Evolutionary conservation across 2,113 vertebrate genomes (phyloP), one percentile per base, ranked within the genome.

Genomic region (Caretta caretta): DNA sequence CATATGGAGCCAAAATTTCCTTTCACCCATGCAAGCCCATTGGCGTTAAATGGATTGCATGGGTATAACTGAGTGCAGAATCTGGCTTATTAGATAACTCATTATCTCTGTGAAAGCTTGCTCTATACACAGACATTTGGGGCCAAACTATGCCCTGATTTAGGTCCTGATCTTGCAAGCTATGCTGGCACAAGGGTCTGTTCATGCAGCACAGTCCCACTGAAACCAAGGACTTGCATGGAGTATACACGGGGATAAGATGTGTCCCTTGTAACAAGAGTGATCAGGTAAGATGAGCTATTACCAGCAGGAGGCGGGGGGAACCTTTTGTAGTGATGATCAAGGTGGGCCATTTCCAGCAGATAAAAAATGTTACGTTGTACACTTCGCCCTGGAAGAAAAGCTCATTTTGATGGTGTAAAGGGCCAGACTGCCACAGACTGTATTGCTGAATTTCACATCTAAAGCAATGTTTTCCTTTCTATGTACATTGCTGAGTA

Each of bases 341-440:
- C 42, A 42, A 42, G 42, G 42, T 42, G 42, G 42, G 42, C 42
- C 14, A 17, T 53, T 53, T 53, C 53, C 17, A 97, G 93, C 95
- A 96, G 96, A 96, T 96, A 96, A 98, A 95, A 96, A 93, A 94
- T 96, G 96, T 96, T 96, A 93, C 87, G 93, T 93, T 96, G 96
- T 96, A 96, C 93, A 90, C 91, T 93, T 94, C 93, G 89, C 94
- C 96, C 96, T 54, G 94, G 90, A 96, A 94, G 96, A 95, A 97
- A 96, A 91, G 95, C 90, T 96, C 89, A 72, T 95, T 96, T 94
- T 88, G 93, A 38, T 91, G 12, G 80, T 78, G 90, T 83, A 86
- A 92, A 97, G 95, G 24, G 85, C 90, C 56, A 91, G 0, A 95
- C 93, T 48, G 92, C 88, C 93, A 75, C 88, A 69, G 86, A 69